Evolutionary conservation across 2,113 vertebrate species (phyloP), one percentile per base, ranked within the genome.

Genomic region (Dunckerocampus dactyliophorus): DNA sequence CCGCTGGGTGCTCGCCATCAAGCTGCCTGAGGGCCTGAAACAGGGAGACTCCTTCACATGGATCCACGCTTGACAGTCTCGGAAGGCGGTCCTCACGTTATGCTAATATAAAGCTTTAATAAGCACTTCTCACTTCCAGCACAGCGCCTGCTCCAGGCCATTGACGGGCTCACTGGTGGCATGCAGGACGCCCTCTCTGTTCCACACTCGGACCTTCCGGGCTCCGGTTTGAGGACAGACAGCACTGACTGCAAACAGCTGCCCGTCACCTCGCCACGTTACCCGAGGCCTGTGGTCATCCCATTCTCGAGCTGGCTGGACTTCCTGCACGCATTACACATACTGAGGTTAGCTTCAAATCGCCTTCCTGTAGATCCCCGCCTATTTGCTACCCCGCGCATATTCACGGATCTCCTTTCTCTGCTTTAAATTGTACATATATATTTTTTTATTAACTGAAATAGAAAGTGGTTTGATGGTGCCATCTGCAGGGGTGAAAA

Each of bases 261-360:
- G 95, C 0, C 97, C 96, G 0, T 99, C 97, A 0, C 95, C 96
- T 83, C 95, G 91, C 96, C 97, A 99, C 0, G 93, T 93, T 52
- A 98, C 85, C 1, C 89, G 88, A 1, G 92, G 91, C 56, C 57
- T 87, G 17, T 85, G 82, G 19, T 98, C 94, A 17, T 99, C 97
- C 94, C 94, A 98, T 10, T 84, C 57, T 65, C 93, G 67, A 7
- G 92, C 59, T 0, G 91, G 90, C 64, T 85, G 80, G 34, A 92
- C 87, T 19, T 90, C 91, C 97, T 99, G 71, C 47, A 20, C 0
- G 17, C 10, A 58, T 39, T 42, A 8, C 12, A 43, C 14, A 28
- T 28, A 5, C 13, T 6, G 5, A 15, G 2, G 14, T 6, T 50
- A 21, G 8, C 24, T 48, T 48, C 48, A 50, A 1, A 13, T 13